These are phyloP conservation scores for Phrynocephalus vlangalii DNA, from an alignment of 2,797 vertebrate species.

Conservation along the genomic window DNA sequence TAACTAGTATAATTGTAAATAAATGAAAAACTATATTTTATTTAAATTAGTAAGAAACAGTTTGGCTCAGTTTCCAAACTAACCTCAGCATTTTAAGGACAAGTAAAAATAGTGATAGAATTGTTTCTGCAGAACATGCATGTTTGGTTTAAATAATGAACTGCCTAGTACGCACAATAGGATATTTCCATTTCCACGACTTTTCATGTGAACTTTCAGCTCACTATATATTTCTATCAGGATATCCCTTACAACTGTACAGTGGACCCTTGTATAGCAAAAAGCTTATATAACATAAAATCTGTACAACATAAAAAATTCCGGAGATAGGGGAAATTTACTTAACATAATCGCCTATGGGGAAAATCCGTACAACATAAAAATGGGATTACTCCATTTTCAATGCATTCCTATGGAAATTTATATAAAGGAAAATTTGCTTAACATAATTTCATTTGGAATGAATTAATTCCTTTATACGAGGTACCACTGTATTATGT, in stretches of 20 bases:
- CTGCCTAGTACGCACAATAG: background rate
- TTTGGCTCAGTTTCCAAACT: constrained; percentile 25
- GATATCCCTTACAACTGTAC: background rate
- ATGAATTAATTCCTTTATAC: no score
- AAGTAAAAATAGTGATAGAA: background rate
- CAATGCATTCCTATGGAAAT: no score
- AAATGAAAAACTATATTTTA: no score
- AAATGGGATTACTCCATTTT: no score
- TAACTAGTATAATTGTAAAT: background rate
- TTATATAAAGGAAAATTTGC: no score
- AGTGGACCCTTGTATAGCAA: no score
- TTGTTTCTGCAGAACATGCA: background rate
- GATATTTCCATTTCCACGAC: constrained; percentile 19
- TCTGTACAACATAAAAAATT: no score
- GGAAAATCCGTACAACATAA: no score
- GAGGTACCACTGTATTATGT: background rate
- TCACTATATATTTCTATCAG: constrained; percentile 41
- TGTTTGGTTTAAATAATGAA: background rate
- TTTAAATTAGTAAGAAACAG: background rate
- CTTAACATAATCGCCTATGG: no score
- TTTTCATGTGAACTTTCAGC: constrained; percentile 12
- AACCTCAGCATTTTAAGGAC: constrained; percentile 21
- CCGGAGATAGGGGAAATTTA: no score
- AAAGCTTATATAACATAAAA: no score
- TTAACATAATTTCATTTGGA: no score